These are phyloP conservation scores for Nowickia ferox DNA, from an alignment of 2,888 invertebrate species.

Conservation along the genomic window DNA sequence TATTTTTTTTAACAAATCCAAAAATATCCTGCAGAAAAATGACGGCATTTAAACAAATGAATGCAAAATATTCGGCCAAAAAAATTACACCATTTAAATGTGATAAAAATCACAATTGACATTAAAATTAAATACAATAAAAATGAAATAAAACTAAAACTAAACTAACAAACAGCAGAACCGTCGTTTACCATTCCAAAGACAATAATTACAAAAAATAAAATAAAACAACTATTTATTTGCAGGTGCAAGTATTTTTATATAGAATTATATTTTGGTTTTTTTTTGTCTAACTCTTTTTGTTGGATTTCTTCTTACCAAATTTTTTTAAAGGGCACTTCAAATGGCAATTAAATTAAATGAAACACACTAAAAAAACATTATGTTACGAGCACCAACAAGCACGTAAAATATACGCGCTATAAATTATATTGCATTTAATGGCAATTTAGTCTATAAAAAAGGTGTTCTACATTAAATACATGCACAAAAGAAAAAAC, in stretches of 20 bases:
- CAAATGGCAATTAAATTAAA: slow-evolving; percentile 71
- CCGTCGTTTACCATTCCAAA: slow-evolving; percentile 52
- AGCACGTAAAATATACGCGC: slow-evolving; percentile 23
- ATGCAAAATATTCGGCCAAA: slow-evolving; percentile 16
- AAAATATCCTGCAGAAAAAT: slow-evolving; percentile 49
- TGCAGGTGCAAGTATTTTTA: slow-evolving; percentile 69
- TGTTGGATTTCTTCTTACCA: slow-evolving; percentile 54
- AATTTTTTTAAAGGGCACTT: slow-evolving; percentile 72
- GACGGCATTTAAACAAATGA: slow-evolving; percentile 43
- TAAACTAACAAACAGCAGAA: slow-evolving; percentile 61
- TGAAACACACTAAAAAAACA: slow-evolving; percentile 44
- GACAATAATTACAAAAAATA: slow-evolving; percentile 15
- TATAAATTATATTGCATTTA: slow-evolving; percentile 55
- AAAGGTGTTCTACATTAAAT: slow-evolving; percentile 56
- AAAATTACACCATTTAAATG: slow-evolving; percentile 58
- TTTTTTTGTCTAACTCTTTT: slow-evolving; percentile 12
- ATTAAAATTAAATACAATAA: slow-evolving; percentile 60
- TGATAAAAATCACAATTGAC: slow-evolving; percentile 72
- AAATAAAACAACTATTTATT: slow-evolving; percentile 38
- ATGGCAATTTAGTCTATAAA: slow-evolving; percentile 55
- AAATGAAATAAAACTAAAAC: slow-evolving; percentile 52
- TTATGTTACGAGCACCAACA: not conserved
- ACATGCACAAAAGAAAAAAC: slow-evolving; percentile 13
- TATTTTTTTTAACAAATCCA: slow-evolving; percentile 8
- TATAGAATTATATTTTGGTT: slow-evolving; percentile 49